phyloP scores from a whole-genome alignment of 2,888 invertebrate species.

The Heliconius ethilla region DNA sequence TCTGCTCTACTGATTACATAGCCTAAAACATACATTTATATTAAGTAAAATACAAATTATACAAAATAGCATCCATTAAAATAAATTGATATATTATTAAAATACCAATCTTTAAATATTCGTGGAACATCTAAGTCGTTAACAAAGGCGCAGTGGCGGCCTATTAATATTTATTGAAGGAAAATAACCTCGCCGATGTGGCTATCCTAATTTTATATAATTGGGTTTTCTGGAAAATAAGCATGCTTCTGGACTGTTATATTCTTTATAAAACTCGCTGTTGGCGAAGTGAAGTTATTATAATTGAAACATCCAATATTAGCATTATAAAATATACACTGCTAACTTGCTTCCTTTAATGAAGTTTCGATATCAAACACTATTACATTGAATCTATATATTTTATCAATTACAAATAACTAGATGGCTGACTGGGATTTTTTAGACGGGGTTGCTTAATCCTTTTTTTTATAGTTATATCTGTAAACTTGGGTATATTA shows the following conservation, averaged over 20 bases:
- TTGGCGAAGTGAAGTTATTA: neutral
- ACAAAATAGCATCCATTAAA: slow-evolving; percentile 43
- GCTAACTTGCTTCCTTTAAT: neutral
- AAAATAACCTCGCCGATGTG: slow-evolving; percentile 57
- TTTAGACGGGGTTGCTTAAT: no score
- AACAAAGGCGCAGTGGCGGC: slow-evolving; percentile 58
- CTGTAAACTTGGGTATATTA: no score
- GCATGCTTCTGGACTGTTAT: neutral
- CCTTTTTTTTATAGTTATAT: no score
- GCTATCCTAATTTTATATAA: slow-evolving; percentile 59
- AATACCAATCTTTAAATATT: slow-evolving; percentile 33
- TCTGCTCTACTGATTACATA: neutral
- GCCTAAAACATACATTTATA: neutral
- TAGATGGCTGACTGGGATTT: no score
- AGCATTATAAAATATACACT: neutral
- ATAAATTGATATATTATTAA: slow-evolving; percentile 30
- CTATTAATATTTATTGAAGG: slow-evolving; percentile 66
- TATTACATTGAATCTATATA: neutral
- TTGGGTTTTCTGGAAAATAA: slow-evolving; percentile 34
- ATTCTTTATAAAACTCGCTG: neutral
- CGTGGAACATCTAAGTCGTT: slow-evolving; percentile 29
- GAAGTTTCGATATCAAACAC: neutral
- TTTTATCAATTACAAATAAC: no score
- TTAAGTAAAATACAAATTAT: neutral
- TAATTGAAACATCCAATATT: neutral